A percentile compares a stretch with the other conserved stretches of the same genome.
phyloP scores from a whole-genome alignment of 2,113 vertebrate species.

The Paradoxurus hermaphroditus region DNA sequence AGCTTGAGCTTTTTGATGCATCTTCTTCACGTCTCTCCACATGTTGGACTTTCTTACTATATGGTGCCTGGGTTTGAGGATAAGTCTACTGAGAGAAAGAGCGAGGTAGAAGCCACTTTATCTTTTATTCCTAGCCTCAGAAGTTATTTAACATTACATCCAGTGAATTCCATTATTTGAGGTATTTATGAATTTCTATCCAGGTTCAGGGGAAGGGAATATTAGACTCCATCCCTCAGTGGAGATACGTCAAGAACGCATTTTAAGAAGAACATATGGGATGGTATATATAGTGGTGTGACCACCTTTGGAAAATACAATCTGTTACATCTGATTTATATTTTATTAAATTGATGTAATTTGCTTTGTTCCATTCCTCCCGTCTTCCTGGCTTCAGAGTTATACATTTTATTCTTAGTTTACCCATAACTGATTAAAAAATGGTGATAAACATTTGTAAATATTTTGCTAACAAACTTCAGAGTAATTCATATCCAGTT shows the following conservation, averaged over 20 bases:
- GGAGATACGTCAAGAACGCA: not conserved
- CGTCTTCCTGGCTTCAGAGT: not conserved
- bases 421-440: not conserved
- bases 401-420: not conserved
- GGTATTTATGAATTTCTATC: not conserved
- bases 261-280: not conserved
- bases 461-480: not conserved
- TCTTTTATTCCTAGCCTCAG: not conserved
- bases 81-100: not conserved
- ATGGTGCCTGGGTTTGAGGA: not conserved
- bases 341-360: not conserved
- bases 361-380: not conserved
- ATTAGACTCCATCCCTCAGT: not conserved
- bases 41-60: not conserved
- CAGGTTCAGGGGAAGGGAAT: not conserved
- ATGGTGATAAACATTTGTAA: not conserved
- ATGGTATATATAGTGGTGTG: too few relatives aligned
- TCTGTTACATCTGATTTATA: not conserved
- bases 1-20: not conserved
- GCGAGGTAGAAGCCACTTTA: not conserved
- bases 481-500: not conserved
- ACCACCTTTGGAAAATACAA: not conserved
- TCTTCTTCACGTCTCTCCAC: rapidly evolving
- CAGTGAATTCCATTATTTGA: not conserved
- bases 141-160: not conserved